Evolutionary conservation across 1,140 invertebrate genomes (phyloP).

Genomic region (Drosophila cardini): DNA sequence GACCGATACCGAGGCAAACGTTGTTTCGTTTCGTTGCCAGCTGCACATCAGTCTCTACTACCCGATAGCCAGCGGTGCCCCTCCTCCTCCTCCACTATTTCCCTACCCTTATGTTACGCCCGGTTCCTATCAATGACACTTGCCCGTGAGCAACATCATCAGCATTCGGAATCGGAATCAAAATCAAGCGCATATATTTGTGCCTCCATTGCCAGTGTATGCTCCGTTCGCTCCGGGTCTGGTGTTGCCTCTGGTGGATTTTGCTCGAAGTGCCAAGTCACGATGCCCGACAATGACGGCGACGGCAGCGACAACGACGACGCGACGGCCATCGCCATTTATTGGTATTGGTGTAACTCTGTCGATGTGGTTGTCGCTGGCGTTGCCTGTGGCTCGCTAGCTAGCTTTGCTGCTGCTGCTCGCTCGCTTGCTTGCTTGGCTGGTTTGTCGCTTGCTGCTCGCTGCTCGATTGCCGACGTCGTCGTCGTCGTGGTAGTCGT

Average conservation of each 20-base stretch:
- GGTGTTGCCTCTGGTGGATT: constrained; percentile 26
- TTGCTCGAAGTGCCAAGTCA: constrained; percentile 59
- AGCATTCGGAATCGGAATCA: constrained; percentile 38
- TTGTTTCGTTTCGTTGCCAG: constrained; percentile 47
- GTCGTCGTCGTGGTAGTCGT: constrained; percentile 5
- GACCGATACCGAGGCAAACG: constrained; percentile 40
- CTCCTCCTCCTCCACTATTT: no score
- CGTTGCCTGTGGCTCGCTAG: constrained; percentile 52
- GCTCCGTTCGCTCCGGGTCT: constrained; percentile 30
- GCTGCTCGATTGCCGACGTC: constrained; percentile 21
- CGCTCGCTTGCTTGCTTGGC: constrained; percentile 42
- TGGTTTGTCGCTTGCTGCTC: constrained; percentile 48
- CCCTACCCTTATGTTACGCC: not conserved
- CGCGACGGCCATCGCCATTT: constrained; percentile 35
- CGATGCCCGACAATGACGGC: constrained; percentile 42
- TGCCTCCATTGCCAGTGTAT: constrained; percentile 28
- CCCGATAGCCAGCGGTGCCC: constrained; percentile 10
- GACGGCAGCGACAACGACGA: constrained; percentile 32
- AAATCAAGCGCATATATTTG: constrained; percentile 29
- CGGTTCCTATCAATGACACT: constrained; percentile 33
- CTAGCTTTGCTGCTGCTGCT: constrained; percentile 26
- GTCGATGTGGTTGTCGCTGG: constrained; percentile 52
- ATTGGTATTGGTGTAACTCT: constrained; percentile 62
- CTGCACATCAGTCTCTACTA: constrained; percentile 35
- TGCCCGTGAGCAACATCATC: constrained; percentile 55